Evolutionary conservation across 1,140 invertebrate species (phyloP), one percentile per base, ranked within the genome.

Genomic region (Danaus plexippus): DNA sequence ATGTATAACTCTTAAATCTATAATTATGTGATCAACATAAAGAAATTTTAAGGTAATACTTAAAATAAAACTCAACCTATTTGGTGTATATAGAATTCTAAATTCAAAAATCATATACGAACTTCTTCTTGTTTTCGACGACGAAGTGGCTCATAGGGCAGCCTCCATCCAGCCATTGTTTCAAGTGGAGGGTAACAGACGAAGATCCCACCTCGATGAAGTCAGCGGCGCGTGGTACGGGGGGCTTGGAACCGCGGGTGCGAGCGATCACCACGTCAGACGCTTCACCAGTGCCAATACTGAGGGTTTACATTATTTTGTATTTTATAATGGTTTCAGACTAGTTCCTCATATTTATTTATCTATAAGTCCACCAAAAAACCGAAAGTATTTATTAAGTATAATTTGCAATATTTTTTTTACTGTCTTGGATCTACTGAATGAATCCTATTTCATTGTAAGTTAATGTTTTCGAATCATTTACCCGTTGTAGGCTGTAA

Each of bases 61-160:
- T 22, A 22, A 22, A 22, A 2, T 6, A 22, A 22, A 22, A 22
- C 6, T 22, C 18, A 2, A 22, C 18, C 18, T 22, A 2, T 6
- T 2, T n/a, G n/a, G n/a, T n/a, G n/a, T n/a, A n/a, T n/a, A 22
- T 22, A 6, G 18, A 22, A 22, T 22, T 22, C 18, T 22, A 22
- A 22, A 22, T 32, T 32, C 22, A 32, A 32, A 32, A 32, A 32
- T 32, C 22, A 32, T 15, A 50, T 40, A 66, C 86, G 89, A 89
- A 96, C 95, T 94, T 95, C 77, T 95, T 95, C 86, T 97, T 97
- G 83, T 98, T 96, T 86, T 97, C 96, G 40, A 99, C 94, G 52
- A 97, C 96, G 84, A 97, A 99, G 76, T 96, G 96, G 47, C 95
- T 91, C 93, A 99, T 98, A 2, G 96, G 95, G 84, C 97, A 99